Evolutionary conservation across 2,113 vertebrate genomes (phyloP).

Genomic region (Plestiodon gilberti): DNA sequence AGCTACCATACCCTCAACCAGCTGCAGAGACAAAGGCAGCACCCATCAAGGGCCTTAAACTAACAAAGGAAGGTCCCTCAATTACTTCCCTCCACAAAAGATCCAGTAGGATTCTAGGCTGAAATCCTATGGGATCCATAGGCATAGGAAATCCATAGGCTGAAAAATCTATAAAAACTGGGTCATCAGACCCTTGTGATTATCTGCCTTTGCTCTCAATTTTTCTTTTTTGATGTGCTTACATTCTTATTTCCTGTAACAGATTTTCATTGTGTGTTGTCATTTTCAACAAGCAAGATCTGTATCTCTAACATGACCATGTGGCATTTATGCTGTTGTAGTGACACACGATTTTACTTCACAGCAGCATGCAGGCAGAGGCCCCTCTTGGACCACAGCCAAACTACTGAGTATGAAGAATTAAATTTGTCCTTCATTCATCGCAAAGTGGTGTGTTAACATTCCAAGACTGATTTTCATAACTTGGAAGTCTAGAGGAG

Average conservation of each 20-base stretch:
- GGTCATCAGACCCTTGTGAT: background rate
- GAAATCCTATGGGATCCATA: too few relatives aligned
- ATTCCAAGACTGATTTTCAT: conserved; percentile 67
- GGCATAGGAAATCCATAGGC: too few relatives aligned
- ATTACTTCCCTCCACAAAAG: too few relatives aligned
- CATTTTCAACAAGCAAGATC: too few relatives aligned
- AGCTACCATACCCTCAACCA: too few relatives aligned
- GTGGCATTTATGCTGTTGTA: conserved; percentile 54
- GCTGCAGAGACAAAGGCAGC: too few relatives aligned
- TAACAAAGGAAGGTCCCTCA: too few relatives aligned
- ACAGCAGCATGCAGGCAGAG: conserved; percentile 56
- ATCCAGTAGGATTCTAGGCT: too few relatives aligned
- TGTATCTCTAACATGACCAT: conserved; percentile 42
- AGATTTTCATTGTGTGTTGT: background rate
- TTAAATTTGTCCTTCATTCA: conserved; percentile 66
- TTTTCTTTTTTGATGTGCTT: conserved; percentile 13
- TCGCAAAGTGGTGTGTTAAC: conserved; percentile 55
- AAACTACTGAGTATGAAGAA: conserved; percentile 58
- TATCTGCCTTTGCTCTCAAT: background rate
- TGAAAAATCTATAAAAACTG: too few relatives aligned
- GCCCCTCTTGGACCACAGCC: conserved; percentile 64
- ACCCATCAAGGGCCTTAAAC: too few relatives aligned
- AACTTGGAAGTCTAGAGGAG: conserved; percentile 62
- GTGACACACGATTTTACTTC: conserved; percentile 49
- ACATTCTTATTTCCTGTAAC: conserved; percentile 27